Evolutionary conservation across 2,797 vertebrate species (phyloP).

Genomic region (Danio jaintianensis): DNA sequence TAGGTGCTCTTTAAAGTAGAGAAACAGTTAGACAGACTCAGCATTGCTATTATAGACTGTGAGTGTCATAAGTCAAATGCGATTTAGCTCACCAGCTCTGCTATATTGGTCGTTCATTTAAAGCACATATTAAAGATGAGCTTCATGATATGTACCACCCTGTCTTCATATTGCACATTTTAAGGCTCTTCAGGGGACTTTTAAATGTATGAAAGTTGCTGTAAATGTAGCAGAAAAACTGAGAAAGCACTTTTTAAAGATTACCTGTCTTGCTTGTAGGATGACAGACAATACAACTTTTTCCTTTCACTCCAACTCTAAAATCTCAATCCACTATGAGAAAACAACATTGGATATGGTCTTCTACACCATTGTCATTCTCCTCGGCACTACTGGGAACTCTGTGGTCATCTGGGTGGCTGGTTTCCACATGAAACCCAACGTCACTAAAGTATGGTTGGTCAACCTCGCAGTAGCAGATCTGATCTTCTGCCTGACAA

Average conservation of each 20-base stretch:
- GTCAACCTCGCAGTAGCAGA: conserved; percentile 18
- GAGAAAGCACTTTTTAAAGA: background rate
- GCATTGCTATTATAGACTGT: no score
- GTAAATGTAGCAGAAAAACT: background rate
- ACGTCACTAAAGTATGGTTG: conserved; percentile 34
- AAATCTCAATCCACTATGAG: background rate
- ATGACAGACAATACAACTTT: background rate
- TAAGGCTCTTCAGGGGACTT: no score
- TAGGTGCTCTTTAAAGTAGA: no score
- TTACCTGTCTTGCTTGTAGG: conserved; percentile 1
- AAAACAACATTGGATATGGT: conserved; percentile 30
- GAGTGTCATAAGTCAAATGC: no score
- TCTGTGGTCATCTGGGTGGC: conserved; percentile 40
- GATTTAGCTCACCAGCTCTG: no score
- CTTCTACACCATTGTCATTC: background rate
- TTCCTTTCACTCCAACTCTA: background rate
- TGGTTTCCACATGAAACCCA: background rate
- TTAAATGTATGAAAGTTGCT: background rate
- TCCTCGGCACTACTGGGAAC: conserved; percentile 30
- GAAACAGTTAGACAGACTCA: no score
- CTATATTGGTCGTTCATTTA: no score
- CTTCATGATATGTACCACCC: no score
- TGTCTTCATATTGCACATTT: no score
- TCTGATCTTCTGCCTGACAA: conserved; percentile 20
- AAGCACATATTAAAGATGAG: no score